A percentile compares a stretch with the other conserved stretches of the same genome.
Evolutionary conservation across 2,113 vertebrate genomes (phyloP).

Genomic region (Acrocephalus kingi): DNA sequence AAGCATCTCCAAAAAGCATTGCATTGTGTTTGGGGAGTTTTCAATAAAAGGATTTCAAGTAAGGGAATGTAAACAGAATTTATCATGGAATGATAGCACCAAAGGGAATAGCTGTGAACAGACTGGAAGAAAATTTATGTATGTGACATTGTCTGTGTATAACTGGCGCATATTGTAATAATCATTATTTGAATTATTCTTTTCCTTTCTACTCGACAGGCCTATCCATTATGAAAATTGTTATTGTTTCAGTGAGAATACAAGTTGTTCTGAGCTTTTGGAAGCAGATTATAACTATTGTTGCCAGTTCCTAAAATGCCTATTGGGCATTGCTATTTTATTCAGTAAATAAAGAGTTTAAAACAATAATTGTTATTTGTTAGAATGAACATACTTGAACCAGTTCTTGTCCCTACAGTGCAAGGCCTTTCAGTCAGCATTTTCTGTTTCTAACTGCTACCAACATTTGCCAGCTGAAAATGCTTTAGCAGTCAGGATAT

Average conservation of each 20-base stretch:
- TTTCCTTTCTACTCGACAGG: conserved; percentile 49
- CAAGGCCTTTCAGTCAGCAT: background rate
- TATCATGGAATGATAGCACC: background rate
- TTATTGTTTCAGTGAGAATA: conserved; percentile 66
- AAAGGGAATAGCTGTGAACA: conserved; percentile 28
- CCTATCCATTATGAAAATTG: conserved; percentile 56
- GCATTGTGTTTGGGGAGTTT: background rate
- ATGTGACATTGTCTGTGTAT: background rate
- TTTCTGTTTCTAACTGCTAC: background rate
- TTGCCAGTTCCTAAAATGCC: conserved; percentile 41
- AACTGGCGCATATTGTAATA: conserved; percentile 21
- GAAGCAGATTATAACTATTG: conserved; percentile 43
- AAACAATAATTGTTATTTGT: conserved; percentile 51
- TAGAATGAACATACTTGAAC: conserved; percentile 1
- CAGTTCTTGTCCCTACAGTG: background rate
- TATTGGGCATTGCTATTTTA: conserved; percentile 43
- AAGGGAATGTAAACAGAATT: conserved; percentile 31
- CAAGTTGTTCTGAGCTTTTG: conserved; percentile 49
- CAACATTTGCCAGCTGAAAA: background rate
- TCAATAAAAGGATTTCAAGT: background rate
- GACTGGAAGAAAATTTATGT: conserved; percentile 20
- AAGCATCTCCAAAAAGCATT: background rate
- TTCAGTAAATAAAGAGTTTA: conserved; percentile 43
- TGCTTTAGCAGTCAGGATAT: background rate
- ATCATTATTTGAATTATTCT: conserved; percentile 40